A percentile compares a stretch with the other conserved stretches of the same genome.
Conservation (phyloP, 2,888 invertebrate species). For the Sepioteuthis lessoniana region DNA sequence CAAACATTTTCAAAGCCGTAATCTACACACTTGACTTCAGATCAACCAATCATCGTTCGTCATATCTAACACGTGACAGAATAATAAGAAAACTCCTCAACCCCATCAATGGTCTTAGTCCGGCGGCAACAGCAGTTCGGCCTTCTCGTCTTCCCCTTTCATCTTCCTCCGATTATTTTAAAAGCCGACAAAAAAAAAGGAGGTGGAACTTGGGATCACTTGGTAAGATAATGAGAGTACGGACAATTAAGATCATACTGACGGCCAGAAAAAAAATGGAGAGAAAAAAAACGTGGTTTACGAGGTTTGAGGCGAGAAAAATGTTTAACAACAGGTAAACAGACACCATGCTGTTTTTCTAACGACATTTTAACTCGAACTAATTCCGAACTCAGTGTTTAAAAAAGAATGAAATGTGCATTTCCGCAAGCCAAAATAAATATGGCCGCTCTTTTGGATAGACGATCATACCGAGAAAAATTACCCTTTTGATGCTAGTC, state of each 20-base stretch:
- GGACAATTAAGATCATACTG: neutral
- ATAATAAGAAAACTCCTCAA: neutral
- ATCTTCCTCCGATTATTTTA: neutral
- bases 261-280: too few species aligned
- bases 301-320: neutral
- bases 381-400: neutral
- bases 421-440: conserved; percentile 14
- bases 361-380: neutral
- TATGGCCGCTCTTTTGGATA: neutral
- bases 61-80: neutral
- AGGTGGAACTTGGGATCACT: neutral
- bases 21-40: neutral
- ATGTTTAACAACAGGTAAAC: neutral
- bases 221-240: neutral
- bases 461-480: neutral
- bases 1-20: neutral
- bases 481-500: neutral
- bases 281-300: neutral
- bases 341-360: neutral
- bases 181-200: neutral
- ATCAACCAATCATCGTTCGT: neutral
- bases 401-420: neutral
- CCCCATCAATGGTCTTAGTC: neutral
- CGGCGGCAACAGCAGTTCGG: neutral
- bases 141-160: neutral